Percentiles rank a stretch among this genome's conserved stretches.
phyloP scores from a whole-genome alignment of 35 echinoderm and acorn worm genomes.

The Strongylocentrotus purpuratus region DNA sequence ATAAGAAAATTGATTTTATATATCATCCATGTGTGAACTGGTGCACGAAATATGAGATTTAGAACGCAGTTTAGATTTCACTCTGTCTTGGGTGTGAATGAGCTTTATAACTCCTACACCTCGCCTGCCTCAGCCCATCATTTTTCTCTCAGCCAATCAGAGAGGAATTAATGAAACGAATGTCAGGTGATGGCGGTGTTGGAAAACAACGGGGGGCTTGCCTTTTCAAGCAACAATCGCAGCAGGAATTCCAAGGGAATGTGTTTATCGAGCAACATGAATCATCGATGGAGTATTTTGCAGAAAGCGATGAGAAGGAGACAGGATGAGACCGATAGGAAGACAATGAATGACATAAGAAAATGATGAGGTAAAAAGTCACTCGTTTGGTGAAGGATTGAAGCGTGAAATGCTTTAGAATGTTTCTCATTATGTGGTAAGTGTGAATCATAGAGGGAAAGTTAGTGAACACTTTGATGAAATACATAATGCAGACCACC shows the following conservation, averaged over 20 bases:
- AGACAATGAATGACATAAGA: background rate
- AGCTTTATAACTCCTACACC: background rate
- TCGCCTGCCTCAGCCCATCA: background rate
- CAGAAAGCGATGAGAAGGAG: background rate
- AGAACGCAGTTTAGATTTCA: background rate
- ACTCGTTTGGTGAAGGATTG: background rate
- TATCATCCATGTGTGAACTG: background rate
- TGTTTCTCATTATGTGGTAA: background rate
- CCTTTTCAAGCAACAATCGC: conserved; percentile 4
- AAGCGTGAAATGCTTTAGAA: background rate
- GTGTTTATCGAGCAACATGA: background rate
- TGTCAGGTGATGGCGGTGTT: background rate
- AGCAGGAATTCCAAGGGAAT: background rate
- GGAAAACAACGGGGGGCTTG: background rate
- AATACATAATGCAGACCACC: no score
- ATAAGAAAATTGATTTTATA: background rate
- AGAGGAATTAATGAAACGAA: conserved; percentile 6
- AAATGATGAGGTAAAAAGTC: conserved; percentile 1
- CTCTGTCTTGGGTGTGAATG: background rate
- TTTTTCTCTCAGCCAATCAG: background rate
- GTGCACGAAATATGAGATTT: background rate
- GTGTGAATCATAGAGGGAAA: background rate
- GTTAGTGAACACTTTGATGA: background rate
- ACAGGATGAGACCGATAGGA: background rate
- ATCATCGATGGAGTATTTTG: background rate